Evolutionary conservation across 23 tunicate species (phyloP), one percentile per base, ranked within the genome.

Genomic region (Aplidium turbinatum): DNA sequence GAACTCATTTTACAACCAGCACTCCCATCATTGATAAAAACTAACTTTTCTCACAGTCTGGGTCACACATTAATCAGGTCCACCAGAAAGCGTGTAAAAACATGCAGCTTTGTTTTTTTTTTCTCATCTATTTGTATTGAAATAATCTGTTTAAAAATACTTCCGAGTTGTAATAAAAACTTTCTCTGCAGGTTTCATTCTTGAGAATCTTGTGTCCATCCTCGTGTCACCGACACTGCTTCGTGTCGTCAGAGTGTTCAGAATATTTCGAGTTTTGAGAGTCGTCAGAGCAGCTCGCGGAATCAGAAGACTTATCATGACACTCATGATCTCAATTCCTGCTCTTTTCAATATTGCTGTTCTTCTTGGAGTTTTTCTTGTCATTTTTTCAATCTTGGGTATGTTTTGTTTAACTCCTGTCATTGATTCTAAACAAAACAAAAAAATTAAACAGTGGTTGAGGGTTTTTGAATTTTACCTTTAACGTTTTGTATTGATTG

Each of bases 261-360:
- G 97, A 35, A 82, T 90, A 2, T 90, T 90, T 48, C 90, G 97
- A 39, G 97, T 90, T 30, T 57, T 90, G 28, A 63, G 97, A 36
- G 88, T 90, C 11, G 80, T 90, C 20, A 58, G 85, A 40, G 97
- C 97, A 25, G 97, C 97, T n/a, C 57, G 97, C 31, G 97, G 97
- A 22, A 90, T 90, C 75, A 55, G 97, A 27, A 42, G 97, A 25
- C 48, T 90, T 60, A 82, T 90, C 35, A 63, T 90, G 36, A 90
- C 97, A 9, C 70, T 90, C 1, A 78, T 90, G 85, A 90, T 83
- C 16, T 90, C 97, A 0, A 61, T 90, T 26, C 97, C 97, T 47
- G 97, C 97, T 33, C 85, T 90, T 47, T 83, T 90, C 81, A 90
- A 90, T 58, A 90, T 90, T 38, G 97, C 97, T 32, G 82, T 90